Base-by-base conservation (phyloP, 1,140 invertebrate species). In the Harpegnathos saltator region DNA sequence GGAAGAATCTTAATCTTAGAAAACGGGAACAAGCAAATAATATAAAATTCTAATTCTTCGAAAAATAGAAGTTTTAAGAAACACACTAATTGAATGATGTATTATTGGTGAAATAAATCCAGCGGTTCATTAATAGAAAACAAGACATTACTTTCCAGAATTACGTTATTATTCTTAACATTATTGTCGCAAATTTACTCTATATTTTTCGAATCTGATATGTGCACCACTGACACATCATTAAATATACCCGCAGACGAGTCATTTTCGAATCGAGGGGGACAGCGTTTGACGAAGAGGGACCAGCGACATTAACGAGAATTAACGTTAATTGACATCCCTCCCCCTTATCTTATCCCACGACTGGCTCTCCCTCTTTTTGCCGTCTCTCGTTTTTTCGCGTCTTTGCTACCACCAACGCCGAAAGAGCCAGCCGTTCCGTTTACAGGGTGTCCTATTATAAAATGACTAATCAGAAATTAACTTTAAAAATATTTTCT, bases 251-350 rank as follows among this genome's bases (percentile, higher is more conserved):
- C 85, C 89, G 86, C 84, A 90, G 85, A 89, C 84, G 78, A 89
- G 80, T 85, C 86, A 89, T 90, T 91, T 91, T 87, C 85, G 90
- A 92, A 91, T 92, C 92, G 73, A 90, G 90, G 85, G 89, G 54
- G 73, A 69, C 87, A 86, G 74, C 86, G 84, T 87, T 90, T 92
- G 75, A 88, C 74, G 83, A 90, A 85, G 89, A 89, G 82, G 73
- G 84, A 86, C 85, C 89, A 86, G 88, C 89, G 85, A 86, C 89
- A 94, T 93, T 93, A 93, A 91, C 87, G 87, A 87, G 91, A 93
- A 94, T 94, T 94, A 94, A 84, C 91, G 91, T 93, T 93, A 94
- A 93, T 94, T 94, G 91, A 80, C 89, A 88, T 88, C 48, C 84
- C 29, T 54, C 72, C 61, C 59, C 63, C 17, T 54, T 73, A 62